Conservation (phyloP, 2,113 vertebrate genomes). For the Pseudopipra pipra region DNA sequence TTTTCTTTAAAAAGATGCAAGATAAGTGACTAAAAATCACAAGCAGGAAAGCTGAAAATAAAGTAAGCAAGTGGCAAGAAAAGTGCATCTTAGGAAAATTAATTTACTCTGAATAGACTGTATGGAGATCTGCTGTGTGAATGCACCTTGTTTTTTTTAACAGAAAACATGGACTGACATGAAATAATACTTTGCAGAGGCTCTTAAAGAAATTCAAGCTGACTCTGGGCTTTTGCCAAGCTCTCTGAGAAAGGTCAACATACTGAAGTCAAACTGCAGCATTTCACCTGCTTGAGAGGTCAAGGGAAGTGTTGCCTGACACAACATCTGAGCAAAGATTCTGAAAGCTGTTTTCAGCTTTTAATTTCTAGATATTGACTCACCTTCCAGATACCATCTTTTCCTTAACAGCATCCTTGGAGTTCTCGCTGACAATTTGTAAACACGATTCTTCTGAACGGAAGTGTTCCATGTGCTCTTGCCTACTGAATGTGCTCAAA, state of each 20-base stretch:
- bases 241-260: slow-evolving; percentile 53
- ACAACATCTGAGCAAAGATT: not conserved
- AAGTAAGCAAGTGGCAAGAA: not conserved
- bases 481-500: not conserved
- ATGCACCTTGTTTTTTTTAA: not conserved
- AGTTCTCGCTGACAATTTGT: not conserved
- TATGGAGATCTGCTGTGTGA: not conserved
- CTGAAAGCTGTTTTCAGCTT: not conserved
- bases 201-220: slow-evolving; percentile 49
- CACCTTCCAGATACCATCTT: not conserved
- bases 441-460: fast-evolving
- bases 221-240: slow-evolving; percentile 21
- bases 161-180: not conserved
- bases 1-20: not conserved
- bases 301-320: slow-evolving; percentile 29
- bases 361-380: not conserved
- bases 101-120: not conserved
- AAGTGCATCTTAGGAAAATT: not conserved
- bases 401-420: fast-evolving
- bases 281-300: slow-evolving; percentile 9
- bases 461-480: not conserved
- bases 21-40: not conserved
- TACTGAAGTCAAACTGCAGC: not conserved
- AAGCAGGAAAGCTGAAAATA: not conserved
- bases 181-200: slow-evolving; percentile 12